phyloP scores from a whole-genome alignment of 2,797 vertebrate genomes.

The Artibeus jamaicensis region DNA sequence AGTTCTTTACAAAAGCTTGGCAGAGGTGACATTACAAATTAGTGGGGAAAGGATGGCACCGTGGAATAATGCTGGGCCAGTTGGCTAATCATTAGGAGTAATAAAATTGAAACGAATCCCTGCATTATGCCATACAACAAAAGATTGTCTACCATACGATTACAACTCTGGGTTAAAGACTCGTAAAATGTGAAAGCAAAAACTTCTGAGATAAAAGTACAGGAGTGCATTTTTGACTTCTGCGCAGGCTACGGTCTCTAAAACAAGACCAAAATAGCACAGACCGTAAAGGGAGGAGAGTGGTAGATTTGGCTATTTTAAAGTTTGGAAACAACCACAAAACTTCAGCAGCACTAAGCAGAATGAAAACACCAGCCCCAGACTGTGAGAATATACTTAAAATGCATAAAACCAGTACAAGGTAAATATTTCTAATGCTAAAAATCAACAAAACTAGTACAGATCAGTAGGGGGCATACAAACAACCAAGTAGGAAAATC shows the following conservation, averaged over 20 bases:
- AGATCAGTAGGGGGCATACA: background rate
- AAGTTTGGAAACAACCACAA: background rate
- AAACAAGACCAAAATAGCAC: background rate
- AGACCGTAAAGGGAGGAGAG: background rate
- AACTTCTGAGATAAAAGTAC: background rate
- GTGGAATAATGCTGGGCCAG: background rate
- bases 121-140: background rate
- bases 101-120: background rate
- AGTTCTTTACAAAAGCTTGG: background rate
- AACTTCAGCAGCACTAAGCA: background rate
- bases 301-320: background rate
- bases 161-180: background rate
- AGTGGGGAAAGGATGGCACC: background rate
- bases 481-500: background rate
- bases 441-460: background rate
- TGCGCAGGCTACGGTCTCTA: background rate
- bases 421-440: background rate
- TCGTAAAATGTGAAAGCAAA: background rate
- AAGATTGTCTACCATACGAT: background rate
- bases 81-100: background rate
- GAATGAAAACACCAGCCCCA: background rate
- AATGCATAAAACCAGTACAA: background rate
- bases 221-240: background rate
- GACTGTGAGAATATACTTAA: background rate
- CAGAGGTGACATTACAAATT: background rate